phyloP scores from a whole-genome alignment of 1,140 invertebrate genomes.

The Ectropis grisescens region DNA sequence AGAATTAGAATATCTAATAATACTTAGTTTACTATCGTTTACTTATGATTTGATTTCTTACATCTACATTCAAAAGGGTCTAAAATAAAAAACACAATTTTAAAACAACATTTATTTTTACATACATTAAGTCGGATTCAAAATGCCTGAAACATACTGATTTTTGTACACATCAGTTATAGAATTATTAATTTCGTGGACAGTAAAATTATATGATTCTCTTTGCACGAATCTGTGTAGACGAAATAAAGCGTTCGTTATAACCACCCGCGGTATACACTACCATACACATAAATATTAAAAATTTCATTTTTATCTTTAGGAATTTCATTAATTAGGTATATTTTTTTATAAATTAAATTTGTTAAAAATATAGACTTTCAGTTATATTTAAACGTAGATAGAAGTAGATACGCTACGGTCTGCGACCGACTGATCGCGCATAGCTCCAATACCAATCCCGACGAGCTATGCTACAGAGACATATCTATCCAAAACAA shows the following conservation, averaged over 20 bases:
- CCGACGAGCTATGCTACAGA: slow-evolving; percentile 37
- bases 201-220: slow-evolving; percentile 54
- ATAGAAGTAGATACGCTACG: slow-evolving; percentile 42
- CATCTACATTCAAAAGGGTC: no score
- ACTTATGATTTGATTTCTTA: background rate
- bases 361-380: slow-evolving; percentile 68
- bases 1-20: no score
- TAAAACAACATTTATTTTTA: slow-evolving; percentile 70
- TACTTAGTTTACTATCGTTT: no score
- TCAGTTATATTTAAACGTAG: slow-evolving; percentile 56
- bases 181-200: slow-evolving; percentile 52
- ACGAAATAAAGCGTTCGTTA: slow-evolving; percentile 52
- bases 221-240: slow-evolving; percentile 45
- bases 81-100: slow-evolving; percentile 18
- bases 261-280: slow-evolving; percentile 53
- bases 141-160: slow-evolving; percentile 68
- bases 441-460: no score
- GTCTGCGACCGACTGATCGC: no score
- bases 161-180: slow-evolving; percentile 64
- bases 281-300: slow-evolving; percentile 66
- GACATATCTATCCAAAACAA: background rate
- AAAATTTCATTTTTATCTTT: slow-evolving; percentile 64
- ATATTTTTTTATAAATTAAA: slow-evolving; percentile 61
- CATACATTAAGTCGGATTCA: slow-evolving; percentile 70
- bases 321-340: slow-evolving; percentile 64